Conservation (phyloP, 2,797 vertebrate species). For the Sebastes alutus region DNA sequence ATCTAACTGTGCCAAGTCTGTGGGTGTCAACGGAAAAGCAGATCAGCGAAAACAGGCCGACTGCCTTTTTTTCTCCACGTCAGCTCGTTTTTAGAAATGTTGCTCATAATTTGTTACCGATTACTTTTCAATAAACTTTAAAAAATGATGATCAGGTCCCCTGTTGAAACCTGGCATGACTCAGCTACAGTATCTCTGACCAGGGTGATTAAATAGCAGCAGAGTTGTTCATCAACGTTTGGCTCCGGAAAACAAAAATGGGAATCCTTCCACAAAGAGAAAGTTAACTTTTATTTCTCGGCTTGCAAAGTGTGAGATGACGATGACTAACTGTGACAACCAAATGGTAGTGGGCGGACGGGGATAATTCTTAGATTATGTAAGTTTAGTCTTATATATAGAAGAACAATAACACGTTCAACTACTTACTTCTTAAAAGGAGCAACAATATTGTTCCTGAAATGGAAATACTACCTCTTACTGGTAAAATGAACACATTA, state of each 20-base stretch:
- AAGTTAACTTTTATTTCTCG: conserved; percentile 67
- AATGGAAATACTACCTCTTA: conserved; percentile 27
- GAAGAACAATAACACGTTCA: conserved; percentile 27
- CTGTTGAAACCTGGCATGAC: conserved; percentile 16
- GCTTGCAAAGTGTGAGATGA: conserved; percentile 64
- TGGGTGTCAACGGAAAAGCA: conserved; percentile 52
- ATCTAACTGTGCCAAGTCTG: conserved; percentile 93
- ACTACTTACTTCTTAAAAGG: conserved; percentile 25
- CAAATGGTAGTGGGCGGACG: conserved; percentile 71
- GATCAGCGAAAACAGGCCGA: conserved; percentile 39
- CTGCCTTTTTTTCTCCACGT: not conserved
- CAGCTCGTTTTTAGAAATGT: not conserved
- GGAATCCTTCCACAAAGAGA: conserved; percentile 42
- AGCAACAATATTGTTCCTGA: conserved; percentile 42
- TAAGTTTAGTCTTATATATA: conserved; percentile 30
- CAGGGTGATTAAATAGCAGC: conserved; percentile 27
- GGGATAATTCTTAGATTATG: conserved; percentile 34
- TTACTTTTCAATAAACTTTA: conserved; percentile 19
- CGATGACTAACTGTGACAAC: conserved; percentile 70
- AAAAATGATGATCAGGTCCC: conserved; percentile 17
- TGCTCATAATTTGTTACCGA: conserved; percentile 3
- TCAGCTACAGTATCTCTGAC: not conserved
- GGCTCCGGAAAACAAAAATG: conserved; percentile 13
- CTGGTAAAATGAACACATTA: conserved; percentile 40
- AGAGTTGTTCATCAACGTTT: not conserved